Evolutionary conservation across 35 echinoderm and acorn worm genomes (phyloP).

Genomic region (Apostichopus parvimensis): DNA sequence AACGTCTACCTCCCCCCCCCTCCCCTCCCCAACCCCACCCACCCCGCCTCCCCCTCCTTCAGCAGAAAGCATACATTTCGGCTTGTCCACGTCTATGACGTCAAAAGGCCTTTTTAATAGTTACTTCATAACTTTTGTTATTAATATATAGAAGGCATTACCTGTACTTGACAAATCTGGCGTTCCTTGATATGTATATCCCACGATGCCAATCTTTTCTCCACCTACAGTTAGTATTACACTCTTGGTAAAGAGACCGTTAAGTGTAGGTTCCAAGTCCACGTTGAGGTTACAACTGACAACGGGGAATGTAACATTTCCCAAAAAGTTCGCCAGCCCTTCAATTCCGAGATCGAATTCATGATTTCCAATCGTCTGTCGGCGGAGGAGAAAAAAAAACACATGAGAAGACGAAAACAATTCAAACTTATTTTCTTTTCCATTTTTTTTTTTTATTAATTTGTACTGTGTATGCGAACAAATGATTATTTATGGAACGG

Average conservation of each 20-base stretch:
- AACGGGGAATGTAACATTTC: slow-evolving; percentile 62
- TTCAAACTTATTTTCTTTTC: too few species aligned
- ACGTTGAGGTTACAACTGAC: slow-evolving; percentile 76
- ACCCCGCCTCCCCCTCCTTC: too few species aligned
- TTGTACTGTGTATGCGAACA: too few species aligned
- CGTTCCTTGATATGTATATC: slow-evolving; percentile 68
- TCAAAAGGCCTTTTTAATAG: too few species aligned
- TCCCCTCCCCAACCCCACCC: too few species aligned
- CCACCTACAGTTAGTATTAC: slow-evolving; percentile 11
- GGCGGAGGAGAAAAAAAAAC: neutral
- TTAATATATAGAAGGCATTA: neutral
- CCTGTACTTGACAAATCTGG: slow-evolving; percentile 70
- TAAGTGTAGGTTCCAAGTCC: slow-evolving; percentile 26
- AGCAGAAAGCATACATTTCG: too few species aligned
- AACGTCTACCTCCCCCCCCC: too few species aligned
- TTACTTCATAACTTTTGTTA: neutral
- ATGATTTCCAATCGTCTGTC: slow-evolving; percentile 80
- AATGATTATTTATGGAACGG: too few species aligned
- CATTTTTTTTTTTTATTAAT: too few species aligned
- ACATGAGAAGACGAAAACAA: too few species aligned
- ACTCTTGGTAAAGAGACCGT: slow-evolving; percentile 63
- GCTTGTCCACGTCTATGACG: too few species aligned
- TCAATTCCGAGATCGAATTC: slow-evolving; percentile 74
- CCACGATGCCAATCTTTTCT: slow-evolving; percentile 70
- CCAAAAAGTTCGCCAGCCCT: slow-evolving; percentile 55